Evolutionary conservation across 2,888 invertebrate genomes (phyloP).

Genomic region (Lacanobia wlatinum): DNA sequence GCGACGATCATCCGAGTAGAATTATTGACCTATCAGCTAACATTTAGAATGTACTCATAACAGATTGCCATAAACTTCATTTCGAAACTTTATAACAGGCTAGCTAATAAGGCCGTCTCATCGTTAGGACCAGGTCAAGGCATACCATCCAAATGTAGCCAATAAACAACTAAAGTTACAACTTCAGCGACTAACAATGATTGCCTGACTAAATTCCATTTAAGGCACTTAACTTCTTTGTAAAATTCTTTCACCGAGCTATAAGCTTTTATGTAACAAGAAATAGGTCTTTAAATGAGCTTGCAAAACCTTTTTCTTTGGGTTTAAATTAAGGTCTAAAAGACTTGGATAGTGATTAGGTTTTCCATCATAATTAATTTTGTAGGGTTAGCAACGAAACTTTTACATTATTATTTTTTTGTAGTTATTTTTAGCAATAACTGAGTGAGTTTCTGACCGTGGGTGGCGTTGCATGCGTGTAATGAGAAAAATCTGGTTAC

Average conservation of each 20-base stretch:
- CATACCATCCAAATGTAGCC: slow-evolving; percentile 10
- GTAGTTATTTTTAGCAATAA: background rate
- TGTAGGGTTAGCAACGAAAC: background rate
- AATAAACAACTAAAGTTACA: slow-evolving; percentile 44
- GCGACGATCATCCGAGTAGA: background rate
- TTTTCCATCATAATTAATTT: slow-evolving; percentile 32
- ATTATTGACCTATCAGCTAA: slow-evolving; percentile 7
- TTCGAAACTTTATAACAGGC: background rate
- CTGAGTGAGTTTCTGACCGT: too few species aligned
- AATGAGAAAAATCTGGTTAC: too few species aligned
- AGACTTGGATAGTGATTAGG: slow-evolving; percentile 18
- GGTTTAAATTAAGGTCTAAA: slow-evolving; percentile 24
- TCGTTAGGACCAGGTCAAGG: slow-evolving; percentile 27
- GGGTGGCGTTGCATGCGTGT: too few species aligned
- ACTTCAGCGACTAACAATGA: slow-evolving; percentile 42
- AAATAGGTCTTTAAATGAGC: slow-evolving; percentile 24
- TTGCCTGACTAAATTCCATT: slow-evolving; percentile 50
- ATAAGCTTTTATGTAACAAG: slow-evolving; percentile 20
- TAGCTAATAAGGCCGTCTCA: slow-evolving; percentile 12
- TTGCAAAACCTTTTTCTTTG: slow-evolving; percentile 31
- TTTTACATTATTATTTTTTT: background rate
- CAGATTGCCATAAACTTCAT: background rate
- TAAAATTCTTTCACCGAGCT: slow-evolving; percentile 20
- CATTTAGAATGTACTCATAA: slow-evolving; percentile 12
- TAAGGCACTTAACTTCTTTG: slow-evolving; percentile 36